phyloP scores from a whole-genome alignment of 2,888 invertebrate genomes.

The Agrilus mali region DNA sequence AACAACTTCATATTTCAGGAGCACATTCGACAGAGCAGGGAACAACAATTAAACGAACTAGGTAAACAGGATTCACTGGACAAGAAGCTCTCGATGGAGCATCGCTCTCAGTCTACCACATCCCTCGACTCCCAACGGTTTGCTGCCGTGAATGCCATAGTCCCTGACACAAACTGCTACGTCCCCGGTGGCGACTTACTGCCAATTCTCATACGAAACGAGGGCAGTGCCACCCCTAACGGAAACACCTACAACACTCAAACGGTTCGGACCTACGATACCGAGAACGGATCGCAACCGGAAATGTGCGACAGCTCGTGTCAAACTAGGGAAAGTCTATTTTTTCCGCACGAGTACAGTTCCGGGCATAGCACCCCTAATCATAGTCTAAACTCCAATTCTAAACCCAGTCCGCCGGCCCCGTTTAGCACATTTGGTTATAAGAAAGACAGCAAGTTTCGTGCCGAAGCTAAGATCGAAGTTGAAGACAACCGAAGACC shows the following conservation, averaged over 20 bases:
- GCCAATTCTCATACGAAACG: constrained; percentile 30
- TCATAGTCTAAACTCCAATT: constrained; percentile 28
- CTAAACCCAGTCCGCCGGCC: constrained; percentile 25
- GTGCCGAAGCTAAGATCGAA: constrained; percentile 49
- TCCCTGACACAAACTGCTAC: constrained; percentile 31
- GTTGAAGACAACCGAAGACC: constrained; percentile 45
- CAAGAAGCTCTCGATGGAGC: constrained; percentile 16
- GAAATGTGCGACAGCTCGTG: constrained; percentile 66
- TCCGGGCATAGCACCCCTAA: constrained; percentile 31
- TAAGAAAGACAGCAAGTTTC: constrained; percentile 35
- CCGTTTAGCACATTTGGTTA: constrained; percentile 46
- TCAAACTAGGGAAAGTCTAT: constrained; percentile 72
- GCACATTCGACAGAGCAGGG: constrained; percentile 65
- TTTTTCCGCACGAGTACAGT: constrained; percentile 34
- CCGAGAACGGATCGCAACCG: constrained; percentile 22
- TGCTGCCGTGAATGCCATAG: constrained; percentile 14
- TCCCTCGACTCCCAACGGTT: constrained; percentile 23
- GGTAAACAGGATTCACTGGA: constrained; percentile 32
- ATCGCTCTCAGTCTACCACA: constrained; percentile 22
- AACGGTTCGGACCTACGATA: constrained; percentile 16
- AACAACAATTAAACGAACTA: constrained; percentile 61
- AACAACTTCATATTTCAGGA: constrained; percentile 38
- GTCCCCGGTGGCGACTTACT: constrained; percentile 36
- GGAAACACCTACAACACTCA: constrained; percentile 23
- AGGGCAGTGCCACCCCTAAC: constrained; percentile 24